Evolutionary conservation across 2,888 invertebrate species (phyloP), one percentile per base, ranked within the genome.

Genomic region (Strigamia maritima): DNA sequence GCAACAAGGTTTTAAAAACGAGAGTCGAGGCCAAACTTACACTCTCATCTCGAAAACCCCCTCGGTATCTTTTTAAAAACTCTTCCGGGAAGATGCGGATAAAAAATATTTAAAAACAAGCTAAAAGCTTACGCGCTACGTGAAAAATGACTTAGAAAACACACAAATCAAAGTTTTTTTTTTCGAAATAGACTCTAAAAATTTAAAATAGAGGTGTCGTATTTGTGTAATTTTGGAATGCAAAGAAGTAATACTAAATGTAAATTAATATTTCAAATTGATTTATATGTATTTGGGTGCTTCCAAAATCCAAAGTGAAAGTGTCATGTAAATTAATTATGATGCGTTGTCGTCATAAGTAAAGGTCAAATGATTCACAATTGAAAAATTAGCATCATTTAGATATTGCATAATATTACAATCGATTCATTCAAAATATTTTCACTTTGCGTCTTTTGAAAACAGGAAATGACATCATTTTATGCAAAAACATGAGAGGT

Each of bases 131-230:
- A 26, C 26, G 65, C 26, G 2, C 4, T 2, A 12, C 28, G 65
- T 65, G 65, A 65, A 65, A 65, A 65, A 65, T 65, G 65, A 28
- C 28, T 28, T 24, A 65, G 65, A 6, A 65, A 60, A 65, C 65
- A 24, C 65, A 65, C 65, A 65, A 65, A 65, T 65, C 65, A 65
- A 26, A 65, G 1, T 8, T 65, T 3, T 26, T 26, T 65, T 65
- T 65, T 26, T 26, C 14, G 14, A 31, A 31, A 31, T 31, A 31
- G 2, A 31, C n/a, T n/a, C n/a, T n/a, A 31, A 31, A 7, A 31
- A 31, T 31, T 31, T 31, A 31, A 31, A 40, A 40, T 40, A 40
- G 49, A n/a, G 16, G n/a, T 49, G 49, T 49, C n/a, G 7, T 19
- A 49, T 49, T 49, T 49, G 19, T 44, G 44, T 49, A 19, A 3